phyloP scores from a whole-genome alignment of 2,888 invertebrate species.

The Yponomeuta cagnagella region DNA sequence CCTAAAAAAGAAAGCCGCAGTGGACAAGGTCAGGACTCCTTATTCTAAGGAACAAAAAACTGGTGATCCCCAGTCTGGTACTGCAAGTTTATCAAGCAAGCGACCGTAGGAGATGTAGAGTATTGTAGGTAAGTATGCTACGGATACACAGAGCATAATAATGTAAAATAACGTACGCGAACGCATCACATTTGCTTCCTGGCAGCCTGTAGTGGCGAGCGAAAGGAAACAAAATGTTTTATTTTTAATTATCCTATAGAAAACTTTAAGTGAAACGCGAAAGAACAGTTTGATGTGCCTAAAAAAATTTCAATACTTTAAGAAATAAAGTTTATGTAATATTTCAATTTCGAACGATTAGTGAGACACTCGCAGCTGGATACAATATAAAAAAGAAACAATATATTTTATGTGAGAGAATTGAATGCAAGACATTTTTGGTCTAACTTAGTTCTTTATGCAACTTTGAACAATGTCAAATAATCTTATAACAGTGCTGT shows the following conservation, averaged over 20 bases:
- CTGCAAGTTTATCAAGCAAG: neutral
- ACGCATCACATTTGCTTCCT: conserved; percentile 23
- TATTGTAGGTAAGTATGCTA: conserved; percentile 48
- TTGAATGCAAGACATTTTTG: no score
- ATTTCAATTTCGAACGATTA: no score
- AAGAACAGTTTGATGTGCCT: neutral
- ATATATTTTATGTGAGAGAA: no score
- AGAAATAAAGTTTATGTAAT: no score
- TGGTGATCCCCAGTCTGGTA: neutral
- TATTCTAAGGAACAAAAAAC: neutral
- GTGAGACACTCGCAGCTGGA: no score
- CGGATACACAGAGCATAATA: conserved; percentile 46
- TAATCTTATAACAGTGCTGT: neutral
- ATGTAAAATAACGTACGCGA: conserved; percentile 24
- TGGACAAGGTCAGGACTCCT: conserved; percentile 46
- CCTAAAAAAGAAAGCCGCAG: conserved; percentile 43
- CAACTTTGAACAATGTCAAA: neutral
- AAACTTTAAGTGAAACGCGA: neutral
- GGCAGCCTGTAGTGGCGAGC: conserved; percentile 14
- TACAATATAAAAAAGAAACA: no score
- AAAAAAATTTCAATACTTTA: no score
- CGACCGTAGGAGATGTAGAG: neutral
- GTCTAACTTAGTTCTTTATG: no score
- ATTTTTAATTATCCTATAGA: neutral
- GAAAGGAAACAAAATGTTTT: neutral